A percentile compares a stretch with the other conserved stretches of the same genome.
phyloP scores from a whole-genome alignment of 2,797 vertebrate species.

The Rhyacichthys aspro region DNA sequence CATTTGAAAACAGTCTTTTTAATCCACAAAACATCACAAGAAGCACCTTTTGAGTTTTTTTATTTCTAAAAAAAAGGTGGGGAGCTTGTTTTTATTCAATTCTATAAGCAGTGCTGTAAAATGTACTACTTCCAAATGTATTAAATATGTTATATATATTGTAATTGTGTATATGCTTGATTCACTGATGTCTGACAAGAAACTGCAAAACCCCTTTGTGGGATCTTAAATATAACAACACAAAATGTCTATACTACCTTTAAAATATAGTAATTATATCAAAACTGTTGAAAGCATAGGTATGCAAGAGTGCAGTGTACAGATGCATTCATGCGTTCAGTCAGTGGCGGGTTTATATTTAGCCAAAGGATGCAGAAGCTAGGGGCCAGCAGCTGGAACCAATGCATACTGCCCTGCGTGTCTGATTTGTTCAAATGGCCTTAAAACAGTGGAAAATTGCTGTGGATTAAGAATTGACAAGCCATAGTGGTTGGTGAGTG shows the following conservation, averaged over 20 bases:
- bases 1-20: no score
- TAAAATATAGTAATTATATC: constrained; percentile 2
- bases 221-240: no score
- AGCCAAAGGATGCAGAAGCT: constrained; percentile 19
- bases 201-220: background rate
- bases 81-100: no score
- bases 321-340: constrained; percentile 9
- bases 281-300: background rate
- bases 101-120: no score
- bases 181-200: background rate
- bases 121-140: no score
- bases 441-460: constrained; percentile 67
- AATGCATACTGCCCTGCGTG: constrained; percentile 13
- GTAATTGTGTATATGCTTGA: background rate
- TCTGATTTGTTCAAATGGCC: constrained; percentile 50
- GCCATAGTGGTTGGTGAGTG: constrained; percentile 32
- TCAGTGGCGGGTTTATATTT: constrained; percentile 43
- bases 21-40: no score
- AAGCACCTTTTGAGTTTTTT: no score
- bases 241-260: background rate
- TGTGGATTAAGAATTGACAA: constrained; percentile 53
- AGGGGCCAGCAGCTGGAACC: constrained; percentile 23
- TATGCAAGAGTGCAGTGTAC: background rate
- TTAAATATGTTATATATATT: no score
- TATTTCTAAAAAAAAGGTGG: no score